Evolutionary conservation across 2,113 vertebrate genomes (phyloP).

Genomic region (Labeo rohita): DNA sequence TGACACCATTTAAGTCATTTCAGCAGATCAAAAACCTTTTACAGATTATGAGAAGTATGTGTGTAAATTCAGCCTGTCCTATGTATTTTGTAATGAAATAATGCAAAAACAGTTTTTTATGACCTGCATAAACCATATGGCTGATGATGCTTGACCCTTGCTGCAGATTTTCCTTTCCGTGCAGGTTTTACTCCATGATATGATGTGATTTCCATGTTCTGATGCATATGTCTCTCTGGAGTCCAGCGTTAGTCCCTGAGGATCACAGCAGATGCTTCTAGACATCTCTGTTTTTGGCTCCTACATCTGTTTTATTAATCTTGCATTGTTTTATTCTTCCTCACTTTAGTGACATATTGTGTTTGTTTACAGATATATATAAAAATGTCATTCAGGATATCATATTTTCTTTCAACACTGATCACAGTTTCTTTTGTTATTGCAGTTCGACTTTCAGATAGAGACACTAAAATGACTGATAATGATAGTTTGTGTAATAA

Average conservation of each 20-base stretch:
- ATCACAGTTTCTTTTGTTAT: background rate
- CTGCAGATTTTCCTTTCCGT: too few relatives aligned
- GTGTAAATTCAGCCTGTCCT: background rate
- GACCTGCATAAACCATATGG: too few relatives aligned
- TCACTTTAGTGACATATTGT: background rate
- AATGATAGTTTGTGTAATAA: background rate
- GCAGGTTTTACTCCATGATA: background rate
- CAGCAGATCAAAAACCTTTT: background rate
- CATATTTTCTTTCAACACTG: background rate
- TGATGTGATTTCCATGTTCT: background rate
- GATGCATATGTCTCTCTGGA: background rate
- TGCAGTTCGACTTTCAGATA: background rate
- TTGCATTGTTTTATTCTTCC: background rate
- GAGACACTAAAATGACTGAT: background rate
- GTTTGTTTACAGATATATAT: background rate
- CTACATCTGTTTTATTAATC: background rate
- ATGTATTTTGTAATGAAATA: background rate
- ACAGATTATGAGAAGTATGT: too few relatives aligned
- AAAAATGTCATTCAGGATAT: background rate
- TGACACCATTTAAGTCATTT: background rate
- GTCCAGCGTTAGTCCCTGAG: background rate
- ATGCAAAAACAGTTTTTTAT: background rate
- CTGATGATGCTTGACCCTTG: too few relatives aligned
- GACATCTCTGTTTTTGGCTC: background rate
- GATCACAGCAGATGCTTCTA: background rate